Evolutionary conservation across 1,140 invertebrate genomes (phyloP).

Genomic region (Drosophila trapezifrons): DNA sequence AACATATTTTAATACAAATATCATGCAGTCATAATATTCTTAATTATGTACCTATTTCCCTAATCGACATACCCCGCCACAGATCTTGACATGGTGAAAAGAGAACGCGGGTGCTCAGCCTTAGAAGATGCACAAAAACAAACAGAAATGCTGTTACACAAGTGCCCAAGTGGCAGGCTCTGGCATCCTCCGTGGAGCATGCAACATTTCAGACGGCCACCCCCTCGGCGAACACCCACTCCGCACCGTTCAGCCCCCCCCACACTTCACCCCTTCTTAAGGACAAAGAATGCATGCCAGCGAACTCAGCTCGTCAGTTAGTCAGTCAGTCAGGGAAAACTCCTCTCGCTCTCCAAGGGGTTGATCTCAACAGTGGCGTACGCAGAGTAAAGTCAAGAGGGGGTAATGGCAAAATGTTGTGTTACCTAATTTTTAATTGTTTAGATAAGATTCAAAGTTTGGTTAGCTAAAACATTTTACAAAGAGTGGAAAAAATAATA

Average conservation of each 20-base stretch:
- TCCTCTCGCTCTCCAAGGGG: constrained; percentile 33
- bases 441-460: background rate
- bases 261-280: constrained; percentile 1
- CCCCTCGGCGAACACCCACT: constrained; percentile 20
- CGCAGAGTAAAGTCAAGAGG: background rate
- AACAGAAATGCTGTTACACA: constrained; percentile 62
- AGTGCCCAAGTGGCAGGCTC: constrained; percentile 57
- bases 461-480: background rate
- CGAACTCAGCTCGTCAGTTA: constrained; percentile 45
- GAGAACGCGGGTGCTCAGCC: constrained; percentile 27
- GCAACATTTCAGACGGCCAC: constrained; percentile 32
- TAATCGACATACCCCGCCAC: constrained; percentile 12
- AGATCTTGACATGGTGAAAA: constrained; percentile 25
- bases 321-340: constrained; percentile 51
- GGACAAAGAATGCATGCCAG: constrained; percentile 49
- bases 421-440: background rate
- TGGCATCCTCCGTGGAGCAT: constrained; percentile 47
- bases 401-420: background rate
- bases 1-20: background rate
- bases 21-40: too few species aligned
- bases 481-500: too few species aligned
- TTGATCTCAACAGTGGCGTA: constrained; percentile 11
- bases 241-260: background rate
- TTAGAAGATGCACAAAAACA: constrained; percentile 67
- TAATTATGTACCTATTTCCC: background rate